Percentiles rank a stretch among this genome's conserved stretches.
Conservation (phyloP, 92 coral and sea anemone species). For the Bergia sp. region DNA sequence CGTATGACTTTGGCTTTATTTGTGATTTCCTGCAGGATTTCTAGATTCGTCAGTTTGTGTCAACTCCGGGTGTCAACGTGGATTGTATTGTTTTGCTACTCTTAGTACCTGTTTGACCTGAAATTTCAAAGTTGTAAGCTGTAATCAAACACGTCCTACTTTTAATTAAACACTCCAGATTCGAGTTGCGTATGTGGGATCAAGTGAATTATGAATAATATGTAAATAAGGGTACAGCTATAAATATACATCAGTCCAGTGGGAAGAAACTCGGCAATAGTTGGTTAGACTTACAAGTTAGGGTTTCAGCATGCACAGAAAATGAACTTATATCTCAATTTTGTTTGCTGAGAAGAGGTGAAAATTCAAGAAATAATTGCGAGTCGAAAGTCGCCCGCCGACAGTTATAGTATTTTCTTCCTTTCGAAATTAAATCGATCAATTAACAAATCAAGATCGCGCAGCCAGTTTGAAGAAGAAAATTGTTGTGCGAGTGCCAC, state of each 20-base stretch:
- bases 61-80: too few species aligned
- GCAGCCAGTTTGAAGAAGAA: not conserved
- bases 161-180: not conserved
- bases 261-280: not conserved
- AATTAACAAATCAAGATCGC: slow-evolving; percentile 1
- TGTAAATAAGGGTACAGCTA: not conserved
- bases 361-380: not conserved
- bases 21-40: not conserved
- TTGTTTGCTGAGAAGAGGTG: not conserved
- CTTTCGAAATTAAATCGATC: slow-evolving; percentile 3
- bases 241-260: not conserved
- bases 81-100: not conserved
- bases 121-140: not conserved
- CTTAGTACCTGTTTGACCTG: not conserved
- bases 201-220: not conserved
- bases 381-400: slow-evolving; percentile 1
- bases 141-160: not conserved
- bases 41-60: not conserved
- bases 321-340: too few species aligned
- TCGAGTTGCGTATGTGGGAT: not conserved
- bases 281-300: not conserved
- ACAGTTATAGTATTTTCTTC: not conserved
- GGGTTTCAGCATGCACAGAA: too few species aligned
- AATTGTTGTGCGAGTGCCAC: not conserved
- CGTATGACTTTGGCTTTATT: not conserved